Percentiles rank a stretch among this genome's conserved stretches.
Evolutionary conservation across 2,888 invertebrate genomes (phyloP).

Genomic region (Epicampocera succincta): DNA sequence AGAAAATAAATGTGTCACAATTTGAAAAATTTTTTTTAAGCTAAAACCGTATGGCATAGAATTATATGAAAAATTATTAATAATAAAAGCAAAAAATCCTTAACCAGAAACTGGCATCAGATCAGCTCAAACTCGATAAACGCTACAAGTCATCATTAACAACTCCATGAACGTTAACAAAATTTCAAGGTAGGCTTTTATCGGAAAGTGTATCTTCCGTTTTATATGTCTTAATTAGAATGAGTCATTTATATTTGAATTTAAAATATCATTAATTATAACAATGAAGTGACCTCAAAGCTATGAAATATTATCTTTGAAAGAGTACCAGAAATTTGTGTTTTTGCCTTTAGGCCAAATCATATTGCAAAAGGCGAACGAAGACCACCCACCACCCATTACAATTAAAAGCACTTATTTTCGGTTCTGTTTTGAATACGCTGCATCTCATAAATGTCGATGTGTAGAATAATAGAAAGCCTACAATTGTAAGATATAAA

Average conservation of each 20-base stretch:
- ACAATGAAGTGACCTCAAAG: background rate
- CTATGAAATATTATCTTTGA: too few relatives aligned
- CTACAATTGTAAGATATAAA: too few relatives aligned
- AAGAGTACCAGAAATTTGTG: too few relatives aligned
- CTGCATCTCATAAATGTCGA: too few relatives aligned
- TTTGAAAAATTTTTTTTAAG: conserved; percentile 2
- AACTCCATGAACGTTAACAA: conserved; percentile 19
- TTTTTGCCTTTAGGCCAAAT: too few relatives aligned
- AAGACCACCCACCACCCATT: too few relatives aligned
- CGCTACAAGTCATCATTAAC: conserved; percentile 7
- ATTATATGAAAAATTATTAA: background rate
- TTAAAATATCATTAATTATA: conserved; percentile 13
- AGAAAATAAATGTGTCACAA: conserved; percentile 38
- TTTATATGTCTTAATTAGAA: too few relatives aligned
- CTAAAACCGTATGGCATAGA: background rate
- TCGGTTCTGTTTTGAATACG: too few relatives aligned
- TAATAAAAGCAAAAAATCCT: background rate
- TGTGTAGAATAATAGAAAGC: too few relatives aligned
- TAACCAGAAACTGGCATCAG: background rate
- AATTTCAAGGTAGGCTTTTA: conserved; percentile 60
- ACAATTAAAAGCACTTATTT: too few relatives aligned
- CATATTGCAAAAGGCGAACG: too few relatives aligned
- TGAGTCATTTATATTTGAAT: too few relatives aligned
- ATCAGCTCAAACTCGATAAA: background rate
- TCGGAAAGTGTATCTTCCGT: background rate